Conservation (phyloP, 2,888 invertebrate species). For the Melipona beecheii region DNA sequence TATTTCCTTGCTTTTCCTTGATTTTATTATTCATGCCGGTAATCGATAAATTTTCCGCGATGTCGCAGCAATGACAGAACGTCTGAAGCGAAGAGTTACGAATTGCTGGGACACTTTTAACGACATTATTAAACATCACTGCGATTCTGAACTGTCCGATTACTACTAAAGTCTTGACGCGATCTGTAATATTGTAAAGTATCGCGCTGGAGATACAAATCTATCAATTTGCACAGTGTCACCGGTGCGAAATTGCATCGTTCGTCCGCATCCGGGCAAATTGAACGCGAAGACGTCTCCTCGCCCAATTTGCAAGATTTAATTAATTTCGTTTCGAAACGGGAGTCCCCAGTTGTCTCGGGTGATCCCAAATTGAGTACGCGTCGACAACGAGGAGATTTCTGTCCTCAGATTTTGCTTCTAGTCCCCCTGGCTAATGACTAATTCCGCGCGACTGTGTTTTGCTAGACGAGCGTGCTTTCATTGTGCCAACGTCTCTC, state of each 20-base stretch:
- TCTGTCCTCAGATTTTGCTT: conserved; percentile 4
- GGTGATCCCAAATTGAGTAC: neutral
- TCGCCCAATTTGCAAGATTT: conserved; percentile 47
- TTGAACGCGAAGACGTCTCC: conserved; percentile 34
- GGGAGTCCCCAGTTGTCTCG: conserved; percentile 10
- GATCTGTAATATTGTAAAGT: too few relatives aligned
- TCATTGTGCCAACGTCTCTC: conserved; percentile 23
- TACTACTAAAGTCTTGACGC: too few relatives aligned
- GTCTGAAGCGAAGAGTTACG: too few relatives aligned
- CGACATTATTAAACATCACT: rapidly evolving
- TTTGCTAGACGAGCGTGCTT: conserved; percentile 7
- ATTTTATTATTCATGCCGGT: too few relatives aligned
- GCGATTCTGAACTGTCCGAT: too few relatives aligned
- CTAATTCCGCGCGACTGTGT: conserved; percentile 20
- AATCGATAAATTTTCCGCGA: too few relatives aligned
- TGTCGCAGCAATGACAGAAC: too few relatives aligned
- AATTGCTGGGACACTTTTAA: too few relatives aligned
- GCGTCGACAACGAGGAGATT: neutral
- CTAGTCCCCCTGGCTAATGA: conserved; percentile 5
- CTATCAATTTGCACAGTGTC: neutral
- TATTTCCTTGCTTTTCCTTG: neutral
- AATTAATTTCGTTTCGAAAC: conserved; percentile 52
- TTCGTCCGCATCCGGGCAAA: conserved; percentile 12
- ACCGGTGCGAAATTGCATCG: neutral
- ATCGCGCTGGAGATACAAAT: neutral